Evolutionary conservation across 2,888 invertebrate species (phyloP).

Genomic region (Caenorhabditis auriculariae): DNA sequence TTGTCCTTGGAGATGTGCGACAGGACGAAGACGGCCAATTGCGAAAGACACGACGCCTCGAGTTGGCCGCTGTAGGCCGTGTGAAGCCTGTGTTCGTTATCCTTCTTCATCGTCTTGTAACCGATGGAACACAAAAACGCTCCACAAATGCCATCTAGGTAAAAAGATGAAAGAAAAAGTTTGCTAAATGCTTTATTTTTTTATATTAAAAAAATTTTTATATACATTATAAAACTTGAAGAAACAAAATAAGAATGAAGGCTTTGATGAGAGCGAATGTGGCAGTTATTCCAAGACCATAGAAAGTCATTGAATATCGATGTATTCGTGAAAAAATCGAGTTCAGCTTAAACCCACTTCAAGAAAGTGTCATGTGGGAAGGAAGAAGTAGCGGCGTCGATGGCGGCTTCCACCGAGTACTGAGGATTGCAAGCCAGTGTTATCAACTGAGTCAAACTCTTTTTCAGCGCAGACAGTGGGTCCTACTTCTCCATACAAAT

Average conservation of each 20-base stretch:
- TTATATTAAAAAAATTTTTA: too few relatives aligned
- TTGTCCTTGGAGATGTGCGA: constrained; percentile 40
- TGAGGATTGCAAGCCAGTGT: constrained; percentile 27
- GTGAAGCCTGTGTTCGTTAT: constrained; percentile 35
- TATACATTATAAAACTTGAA: too few relatives aligned
- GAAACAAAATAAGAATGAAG: too few relatives aligned
- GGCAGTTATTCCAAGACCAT: too few relatives aligned
- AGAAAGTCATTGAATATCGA: too few relatives aligned
- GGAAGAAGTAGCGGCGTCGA: constrained; percentile 26
- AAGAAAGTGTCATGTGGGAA: constrained; percentile 17
- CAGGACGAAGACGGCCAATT: constrained; percentile 35
- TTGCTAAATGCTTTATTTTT: too few relatives aligned
- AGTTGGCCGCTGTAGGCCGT: constrained; percentile 34
- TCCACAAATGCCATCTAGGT: constrained; percentile 43
- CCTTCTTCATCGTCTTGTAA: constrained; percentile 31
- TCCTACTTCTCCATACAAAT: constrained; percentile 24
- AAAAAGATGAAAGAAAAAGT: too few relatives aligned
- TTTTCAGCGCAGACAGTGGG: not conserved
- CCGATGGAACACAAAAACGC: constrained; percentile 35
- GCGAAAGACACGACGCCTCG: constrained; percentile 18
- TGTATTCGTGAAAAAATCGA: too few relatives aligned
- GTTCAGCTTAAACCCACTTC: too few relatives aligned
- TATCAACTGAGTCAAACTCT: constrained; percentile 16
- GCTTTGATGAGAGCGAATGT: too few relatives aligned
- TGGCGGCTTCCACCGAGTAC: constrained; percentile 28